Evolutionary conservation across 1,140 invertebrate species (phyloP).

Genomic region (Drosophila arawakana): DNA sequence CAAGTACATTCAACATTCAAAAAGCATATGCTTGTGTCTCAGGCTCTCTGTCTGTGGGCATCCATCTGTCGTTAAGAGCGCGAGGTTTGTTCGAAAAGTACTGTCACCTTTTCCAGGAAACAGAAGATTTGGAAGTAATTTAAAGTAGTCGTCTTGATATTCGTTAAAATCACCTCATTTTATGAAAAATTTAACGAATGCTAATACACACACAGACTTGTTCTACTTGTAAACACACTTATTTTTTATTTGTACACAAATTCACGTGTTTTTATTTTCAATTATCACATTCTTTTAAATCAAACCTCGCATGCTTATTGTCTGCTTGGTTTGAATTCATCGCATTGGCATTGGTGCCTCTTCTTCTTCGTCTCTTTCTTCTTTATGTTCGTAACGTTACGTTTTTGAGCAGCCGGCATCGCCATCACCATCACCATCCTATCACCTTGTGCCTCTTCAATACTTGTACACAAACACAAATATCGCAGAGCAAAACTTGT

Average conservation of each 20-base stretch:
- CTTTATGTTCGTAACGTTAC: conserved; percentile 28
- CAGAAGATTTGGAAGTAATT: neutral
- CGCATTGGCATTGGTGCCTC: conserved; percentile 34
- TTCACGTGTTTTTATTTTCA: neutral
- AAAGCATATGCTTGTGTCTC: conserved; percentile 45
- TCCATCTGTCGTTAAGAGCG: conserved; percentile 37
- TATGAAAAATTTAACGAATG: no score
- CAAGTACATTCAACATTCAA: conserved; percentile 45
- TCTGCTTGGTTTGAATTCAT: conserved; percentile 37
- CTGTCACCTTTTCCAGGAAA: neutral
- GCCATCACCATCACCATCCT: conserved; percentile 1
- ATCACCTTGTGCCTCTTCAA: conserved; percentile 50
- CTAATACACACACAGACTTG: neutral
- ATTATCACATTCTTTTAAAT: conserved; percentile 19
- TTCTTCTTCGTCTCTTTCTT: conserved; percentile 2
- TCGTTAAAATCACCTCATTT: no score
- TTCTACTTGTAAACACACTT: neutral
- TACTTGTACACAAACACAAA: conserved; percentile 21
- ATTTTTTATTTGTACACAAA: neutral
- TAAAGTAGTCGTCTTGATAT: no score
- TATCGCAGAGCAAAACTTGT: conserved; percentile 43
- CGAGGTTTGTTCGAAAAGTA: conserved; percentile 30
- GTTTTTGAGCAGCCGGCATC: conserved; percentile 43
- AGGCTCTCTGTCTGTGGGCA: conserved; percentile 13
- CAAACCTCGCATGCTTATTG: conserved; percentile 34